Conservation (phyloP, 2,888 invertebrate species). For the Pherbina coryleti region DNA sequence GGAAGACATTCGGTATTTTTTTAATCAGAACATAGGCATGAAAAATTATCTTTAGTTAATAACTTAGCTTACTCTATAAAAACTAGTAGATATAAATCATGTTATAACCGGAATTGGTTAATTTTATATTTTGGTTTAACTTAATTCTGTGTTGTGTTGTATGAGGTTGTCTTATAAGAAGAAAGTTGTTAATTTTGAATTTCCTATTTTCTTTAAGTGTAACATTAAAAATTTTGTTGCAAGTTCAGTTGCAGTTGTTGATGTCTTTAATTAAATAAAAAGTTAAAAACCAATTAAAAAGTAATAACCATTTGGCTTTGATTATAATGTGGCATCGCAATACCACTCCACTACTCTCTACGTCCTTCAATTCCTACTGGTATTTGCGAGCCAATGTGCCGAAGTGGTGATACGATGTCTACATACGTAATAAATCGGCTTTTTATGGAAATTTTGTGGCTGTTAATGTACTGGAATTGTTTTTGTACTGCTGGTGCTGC, state of each 20-base stretch:
- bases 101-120: no score
- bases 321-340: constrained; percentile 26
- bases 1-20: no score
- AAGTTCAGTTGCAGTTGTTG: background rate
- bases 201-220: no score
- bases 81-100: no score
- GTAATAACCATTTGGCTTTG: constrained; percentile 39
- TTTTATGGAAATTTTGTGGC: constrained; percentile 28
- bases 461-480: constrained; percentile 17
- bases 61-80: no score
- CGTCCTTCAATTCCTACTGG: background rate
- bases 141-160: no score
- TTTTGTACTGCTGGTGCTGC: constrained; percentile 1
- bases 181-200: no score
- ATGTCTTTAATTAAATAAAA: constrained; percentile 39
- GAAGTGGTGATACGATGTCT: constrained; percentile 8
- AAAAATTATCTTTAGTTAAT: no score
- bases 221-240: no score
- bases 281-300: constrained; percentile 39
- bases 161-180: no score
- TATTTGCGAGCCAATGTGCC: background rate
- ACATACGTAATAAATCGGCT: constrained; percentile 17
- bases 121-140: no score
- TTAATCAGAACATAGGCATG: no score
- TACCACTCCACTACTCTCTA: background rate